Percentiles rank a stretch among this genome's conserved stretches.
Conservation (phyloP, 2,113 vertebrate genomes). For the Marmota flaviventris region DNA sequence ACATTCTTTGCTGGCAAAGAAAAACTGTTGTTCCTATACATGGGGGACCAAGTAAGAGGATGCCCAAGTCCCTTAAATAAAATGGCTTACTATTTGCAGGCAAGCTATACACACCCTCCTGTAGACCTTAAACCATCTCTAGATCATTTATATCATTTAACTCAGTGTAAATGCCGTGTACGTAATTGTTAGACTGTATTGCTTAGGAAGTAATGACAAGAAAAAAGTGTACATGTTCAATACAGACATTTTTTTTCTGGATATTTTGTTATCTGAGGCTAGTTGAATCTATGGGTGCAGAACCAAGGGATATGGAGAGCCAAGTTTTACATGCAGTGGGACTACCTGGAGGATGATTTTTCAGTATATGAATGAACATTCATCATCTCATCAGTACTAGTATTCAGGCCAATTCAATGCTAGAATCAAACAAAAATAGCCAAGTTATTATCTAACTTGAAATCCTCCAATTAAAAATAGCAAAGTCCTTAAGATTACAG, state of each 20-base stretch:
- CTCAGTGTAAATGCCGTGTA: neutral
- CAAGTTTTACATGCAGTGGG: neutral
- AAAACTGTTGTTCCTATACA: neutral
- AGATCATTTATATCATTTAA: neutral
- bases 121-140: neutral
- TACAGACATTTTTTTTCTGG: neutral
- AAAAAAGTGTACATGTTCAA: neutral
- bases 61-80: neutral
- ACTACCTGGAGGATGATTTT: neutral
- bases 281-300: neutral
- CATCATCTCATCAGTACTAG: slow-evolving; percentile 65
- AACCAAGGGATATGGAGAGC: neutral
- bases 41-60: neutral
- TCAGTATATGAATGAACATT: slow-evolving; percentile 3
- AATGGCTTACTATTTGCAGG: neutral
- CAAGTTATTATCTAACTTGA: slow-evolving; percentile 57
- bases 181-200: neutral
- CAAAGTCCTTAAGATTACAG: slow-evolving; percentile 52
- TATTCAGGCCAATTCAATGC: neutral
- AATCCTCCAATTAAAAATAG: slow-evolving; percentile 62
- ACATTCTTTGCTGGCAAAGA: neutral
- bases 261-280: neutral
- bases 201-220: neutral
- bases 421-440: slow-evolving; percentile 68
- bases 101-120: neutral